A percentile compares a stretch with the other conserved stretches of the same genome.
Conservation (phyloP, 1,140 invertebrate species). For the Archegozetes longisetosus region DNA sequence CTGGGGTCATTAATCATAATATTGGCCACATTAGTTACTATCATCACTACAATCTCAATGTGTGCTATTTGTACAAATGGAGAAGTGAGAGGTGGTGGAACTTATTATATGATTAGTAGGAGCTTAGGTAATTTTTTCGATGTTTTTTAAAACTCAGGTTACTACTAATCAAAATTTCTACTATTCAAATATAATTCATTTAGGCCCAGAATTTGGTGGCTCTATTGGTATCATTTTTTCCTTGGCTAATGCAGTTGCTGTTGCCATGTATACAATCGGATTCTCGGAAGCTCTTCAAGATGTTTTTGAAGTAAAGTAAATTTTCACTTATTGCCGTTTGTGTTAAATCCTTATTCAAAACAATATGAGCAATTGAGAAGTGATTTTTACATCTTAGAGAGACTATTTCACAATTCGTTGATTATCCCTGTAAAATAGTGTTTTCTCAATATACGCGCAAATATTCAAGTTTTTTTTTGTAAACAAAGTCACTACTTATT, state of each 20-base stretch:
- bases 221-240: conserved; percentile 85
- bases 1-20: conserved; percentile 47
- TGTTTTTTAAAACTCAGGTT: neutral
- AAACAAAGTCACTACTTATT: no score
- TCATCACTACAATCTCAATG: conserved; percentile 84
- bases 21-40: conserved; percentile 70
- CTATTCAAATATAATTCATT: no score
- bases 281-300: conserved; percentile 74
- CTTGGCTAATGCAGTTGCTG: conserved; percentile 86
- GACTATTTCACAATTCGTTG: no score
- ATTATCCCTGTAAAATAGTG: no score
- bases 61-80: conserved; percentile 97
- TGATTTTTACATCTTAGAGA: no score
- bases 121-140: no score
- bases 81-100: conserved; percentile 93
- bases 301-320: conserved; percentile 4
- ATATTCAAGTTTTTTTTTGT: no score
- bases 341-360: no score
- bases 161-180: no score
- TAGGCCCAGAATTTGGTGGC: conserved; percentile 93
- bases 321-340: no score
- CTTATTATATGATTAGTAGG: conserved; percentile 91
- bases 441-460: no score
- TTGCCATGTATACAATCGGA: conserved; percentile 97
- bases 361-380: no score